Evolutionary conservation across 2,113 vertebrate genomes (phyloP).

Genomic region (Seriola aureovittata): DNA sequence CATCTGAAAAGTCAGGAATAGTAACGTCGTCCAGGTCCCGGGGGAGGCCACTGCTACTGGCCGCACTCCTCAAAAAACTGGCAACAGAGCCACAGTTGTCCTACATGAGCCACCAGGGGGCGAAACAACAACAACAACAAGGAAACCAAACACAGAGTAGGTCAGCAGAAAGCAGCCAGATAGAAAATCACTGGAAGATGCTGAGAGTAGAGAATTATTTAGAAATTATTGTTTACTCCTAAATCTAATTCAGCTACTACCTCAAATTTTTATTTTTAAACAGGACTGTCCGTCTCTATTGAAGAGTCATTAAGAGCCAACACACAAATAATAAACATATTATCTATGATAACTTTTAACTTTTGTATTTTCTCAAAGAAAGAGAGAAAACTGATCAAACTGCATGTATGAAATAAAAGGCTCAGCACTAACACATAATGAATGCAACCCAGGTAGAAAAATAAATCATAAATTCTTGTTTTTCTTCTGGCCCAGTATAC

Average conservation of each 20-base stretch:
- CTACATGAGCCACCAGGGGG: constrained; percentile 74
- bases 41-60: constrained; percentile 63
- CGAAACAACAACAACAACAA: constrained; percentile 37
- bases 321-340: too few relatives aligned
- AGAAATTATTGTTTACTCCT: background rate
- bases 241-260: background rate
- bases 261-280: background rate
- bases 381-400: too few relatives aligned
- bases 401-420: too few relatives aligned
- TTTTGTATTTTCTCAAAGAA: too few relatives aligned
- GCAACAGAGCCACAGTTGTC: constrained; percentile 80
- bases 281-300: too few relatives aligned
- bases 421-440: too few relatives aligned
- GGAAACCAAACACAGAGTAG: background rate
- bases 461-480: too few relatives aligned
- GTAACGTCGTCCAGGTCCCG: constrained; percentile 79
- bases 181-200: too few relatives aligned
- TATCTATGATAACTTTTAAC: too few relatives aligned
- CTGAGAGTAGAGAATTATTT: too few relatives aligned
- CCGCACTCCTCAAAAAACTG: constrained; percentile 76
- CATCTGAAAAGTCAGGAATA: constrained; percentile 81
- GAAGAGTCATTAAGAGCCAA: background rate
- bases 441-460: too few relatives aligned
- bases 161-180: background rate
- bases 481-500: too few relatives aligned